Base-by-base conservation (phyloP, 2,888 invertebrate species). In the Watsonalla binaria region DNA sequence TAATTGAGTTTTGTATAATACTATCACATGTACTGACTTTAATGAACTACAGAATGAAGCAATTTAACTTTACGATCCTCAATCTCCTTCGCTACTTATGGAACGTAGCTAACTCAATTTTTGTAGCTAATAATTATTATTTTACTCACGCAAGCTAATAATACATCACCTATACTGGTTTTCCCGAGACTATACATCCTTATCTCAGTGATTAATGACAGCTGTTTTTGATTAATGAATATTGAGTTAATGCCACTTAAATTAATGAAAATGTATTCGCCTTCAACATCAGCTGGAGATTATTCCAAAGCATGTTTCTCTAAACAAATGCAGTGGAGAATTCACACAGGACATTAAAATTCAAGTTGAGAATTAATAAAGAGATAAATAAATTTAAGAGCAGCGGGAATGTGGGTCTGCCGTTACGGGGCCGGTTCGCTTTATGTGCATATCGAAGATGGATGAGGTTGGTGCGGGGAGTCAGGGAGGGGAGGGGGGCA, bases 391-490 rank as follows among this genome's bases (percentile, higher is more conserved):
- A 86, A 89, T 89, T 87, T 84, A 84, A 86, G 85, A 89, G 85
- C 80, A 85, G 78, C 78, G 86, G 82, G 87, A 89, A 88, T 89
- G 88, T 89, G 84, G 86, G 86, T 82, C 84, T 86, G 87, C 86
- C 83, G 86, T 87, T 86, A 84, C 85, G 79, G 81, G 83, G 86
- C 86, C 87, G 87, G 87, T 86, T 84, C 82, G 82, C 84, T 87
- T 86, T 88, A 88, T 89, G 90, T 89, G 90, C 90, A 90, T 89
- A 88, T 89, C 81, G 84, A 86, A 90, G 90, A 90, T 86, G 88
- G 88, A 90, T 90, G 86, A 83, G 78, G 82, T 78, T 79, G 77
- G 77, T 64, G 78, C 71, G 71, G 56, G 58, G 54, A 53, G 60
- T 57, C 60, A 64, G 59, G 68, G 60, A 58, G 55, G 64, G 64